These are phyloP conservation scores for Drosophila quadrilineata DNA, from an alignment of 1,140 invertebrate genomes.

Conservation along the genomic window DNA sequence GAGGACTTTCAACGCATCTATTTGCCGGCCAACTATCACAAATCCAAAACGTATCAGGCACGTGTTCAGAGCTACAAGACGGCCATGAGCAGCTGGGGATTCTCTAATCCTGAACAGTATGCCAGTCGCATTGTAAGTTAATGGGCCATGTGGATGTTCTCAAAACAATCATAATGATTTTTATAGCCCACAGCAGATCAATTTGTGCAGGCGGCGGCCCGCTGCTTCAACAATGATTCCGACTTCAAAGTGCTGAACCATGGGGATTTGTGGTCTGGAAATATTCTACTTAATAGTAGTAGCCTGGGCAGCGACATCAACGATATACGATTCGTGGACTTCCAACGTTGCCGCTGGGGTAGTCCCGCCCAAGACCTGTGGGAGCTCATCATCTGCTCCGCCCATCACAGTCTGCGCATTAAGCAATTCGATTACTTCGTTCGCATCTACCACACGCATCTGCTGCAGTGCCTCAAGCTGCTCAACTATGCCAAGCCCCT, in stretches of 20 bases:
- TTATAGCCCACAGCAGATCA: slow-evolving; percentile 61
- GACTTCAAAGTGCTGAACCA: slow-evolving; percentile 85
- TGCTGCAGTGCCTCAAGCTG: slow-evolving; percentile 55
- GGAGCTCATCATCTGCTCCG: slow-evolving; percentile 67
- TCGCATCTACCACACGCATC: slow-evolving; percentile 65
- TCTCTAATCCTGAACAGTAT: slow-evolving; percentile 59
- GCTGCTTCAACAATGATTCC: slow-evolving; percentile 68
- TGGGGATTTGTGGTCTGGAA: slow-evolving; percentile 83
- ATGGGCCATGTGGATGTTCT: too few species aligned
- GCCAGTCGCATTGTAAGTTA: slow-evolving; percentile 55
- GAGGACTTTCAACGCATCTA: slow-evolving; percentile 71
- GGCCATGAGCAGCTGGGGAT: slow-evolving; percentile 69
- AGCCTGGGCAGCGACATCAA: slow-evolving; percentile 59
- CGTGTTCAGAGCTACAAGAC: slow-evolving; percentile 65
- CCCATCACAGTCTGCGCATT: slow-evolving; percentile 62
- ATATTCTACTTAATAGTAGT: slow-evolving; percentile 80
- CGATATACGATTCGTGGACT: slow-evolving; percentile 81
- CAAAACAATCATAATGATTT: too few species aligned
- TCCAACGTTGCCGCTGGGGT: slow-evolving; percentile 76
- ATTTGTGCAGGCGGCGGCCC: slow-evolving; percentile 60
- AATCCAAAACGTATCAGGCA: slow-evolving; percentile 65
- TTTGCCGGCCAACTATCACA: slow-evolving; percentile 69
- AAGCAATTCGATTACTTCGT: slow-evolving; percentile 69
- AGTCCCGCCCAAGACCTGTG: slow-evolving; percentile 81
- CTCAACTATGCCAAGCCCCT: slow-evolving; percentile 60